These are phyloP conservation scores for Eilema caniola DNA, from an alignment of 2,888 invertebrate species.

Conservation along the genomic window DNA sequence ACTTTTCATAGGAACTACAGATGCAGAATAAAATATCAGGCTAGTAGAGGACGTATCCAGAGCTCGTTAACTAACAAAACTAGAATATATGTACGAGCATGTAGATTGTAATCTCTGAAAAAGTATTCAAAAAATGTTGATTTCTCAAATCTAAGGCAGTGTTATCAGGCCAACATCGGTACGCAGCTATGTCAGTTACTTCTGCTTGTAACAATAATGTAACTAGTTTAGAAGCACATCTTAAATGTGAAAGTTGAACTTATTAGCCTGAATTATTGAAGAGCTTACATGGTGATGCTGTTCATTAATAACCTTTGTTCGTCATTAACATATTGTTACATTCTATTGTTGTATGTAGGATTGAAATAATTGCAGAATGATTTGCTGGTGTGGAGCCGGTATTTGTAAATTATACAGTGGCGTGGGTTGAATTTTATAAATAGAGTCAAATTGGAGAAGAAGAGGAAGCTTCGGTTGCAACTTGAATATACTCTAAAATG, in stretches of 20 bases:
- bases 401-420: not conserved
- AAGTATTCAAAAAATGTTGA: constrained; percentile 46
- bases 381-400: constrained; percentile 1
- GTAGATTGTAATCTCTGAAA: constrained; percentile 35
- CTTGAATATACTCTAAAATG: no score
- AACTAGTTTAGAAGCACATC: constrained; percentile 35
- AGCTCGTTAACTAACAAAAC: constrained; percentile 32
- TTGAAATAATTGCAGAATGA: constrained; percentile 1
- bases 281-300: constrained; percentile 12
- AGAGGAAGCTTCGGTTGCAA: no score
- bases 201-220: constrained; percentile 37
- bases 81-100: constrained; percentile 33
- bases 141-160: constrained; percentile 32
- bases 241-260: constrained; percentile 31
- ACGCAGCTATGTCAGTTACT: constrained; percentile 32
- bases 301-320: constrained; percentile 23
- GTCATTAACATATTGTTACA: constrained; percentile 10
- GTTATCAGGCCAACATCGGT: constrained; percentile 35
- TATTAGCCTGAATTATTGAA: constrained; percentile 25
- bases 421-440: not conserved
- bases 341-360: constrained; percentile 8
- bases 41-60: constrained; percentile 21
- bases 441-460: not conserved
- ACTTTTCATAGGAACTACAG: not conserved
- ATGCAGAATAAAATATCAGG: constrained; percentile 14